Percentiles rank a stretch among this genome's conserved stretches.
Evolutionary conservation across 2,888 invertebrate species (phyloP).

Genomic region (Cephonodes hylas): DNA sequence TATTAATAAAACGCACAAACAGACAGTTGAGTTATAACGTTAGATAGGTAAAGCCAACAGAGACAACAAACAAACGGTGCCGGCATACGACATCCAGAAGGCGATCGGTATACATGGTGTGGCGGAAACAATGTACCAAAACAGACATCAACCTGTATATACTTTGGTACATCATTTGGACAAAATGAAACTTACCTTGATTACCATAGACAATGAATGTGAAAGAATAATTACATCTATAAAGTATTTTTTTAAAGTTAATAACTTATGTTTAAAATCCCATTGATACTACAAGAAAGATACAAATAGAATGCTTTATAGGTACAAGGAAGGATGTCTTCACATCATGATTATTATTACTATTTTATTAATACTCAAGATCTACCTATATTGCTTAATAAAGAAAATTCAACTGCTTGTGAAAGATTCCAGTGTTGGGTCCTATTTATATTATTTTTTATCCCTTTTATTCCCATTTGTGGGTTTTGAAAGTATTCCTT

Average conservation of each 20-base stretch:
- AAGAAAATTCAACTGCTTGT: too few species aligned
- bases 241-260: too few species aligned
- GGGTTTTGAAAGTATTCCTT: not conserved
- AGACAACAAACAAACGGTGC: slow-evolving; percentile 22
- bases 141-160: not conserved
- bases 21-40: not conserved
- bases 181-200: not conserved
- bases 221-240: not conserved
- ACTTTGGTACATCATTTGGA: not conserved
- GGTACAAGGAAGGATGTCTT: too few species aligned
- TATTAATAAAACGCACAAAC: slow-evolving; percentile 11
- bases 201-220: not conserved
- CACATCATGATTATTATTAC: too few species aligned
- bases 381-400: too few species aligned
- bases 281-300: too few species aligned
- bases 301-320: too few species aligned
- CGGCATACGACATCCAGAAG: slow-evolving; percentile 7
- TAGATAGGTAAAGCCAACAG: slow-evolving; percentile 28
- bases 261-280: too few species aligned
- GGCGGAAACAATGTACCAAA: not conserved
- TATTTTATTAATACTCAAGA: not conserved
- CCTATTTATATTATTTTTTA: too few species aligned
- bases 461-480: too few species aligned
- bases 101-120: not conserved
- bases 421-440: too few species aligned